Evolutionary conservation across 2,113 vertebrate species (phyloP), one percentile per base, ranked within the genome.

Genomic region (Cephalopterus ornatus): DNA sequence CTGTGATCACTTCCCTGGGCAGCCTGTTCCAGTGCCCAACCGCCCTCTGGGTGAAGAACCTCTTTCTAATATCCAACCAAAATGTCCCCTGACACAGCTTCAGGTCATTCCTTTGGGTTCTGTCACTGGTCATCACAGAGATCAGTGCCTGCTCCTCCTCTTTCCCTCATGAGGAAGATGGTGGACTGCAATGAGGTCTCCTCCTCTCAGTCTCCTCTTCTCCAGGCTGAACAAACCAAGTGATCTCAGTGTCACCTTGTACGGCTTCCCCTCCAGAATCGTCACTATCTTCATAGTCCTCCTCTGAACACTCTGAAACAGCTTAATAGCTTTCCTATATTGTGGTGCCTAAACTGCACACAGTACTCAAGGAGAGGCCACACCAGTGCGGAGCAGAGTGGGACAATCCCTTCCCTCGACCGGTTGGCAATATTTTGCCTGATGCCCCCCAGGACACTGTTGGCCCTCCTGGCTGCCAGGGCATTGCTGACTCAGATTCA

Each of bases 371-470:
- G 56, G 8, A 55, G 49, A 79, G 66, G 49, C 56, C 0, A 1
- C 14, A 12, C n/a, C 65, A 71, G 56, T 0, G 5, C 32, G 58
- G 42, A 65, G 67, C 35, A 56, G 85, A 65, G 58, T 3, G 0
- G 58, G 58, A 88, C 68, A 74, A 66, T 37, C 52, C 12, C 50
- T 23, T 46, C 27, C 61, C 59, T 73, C 30, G 33, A 8, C 68
- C 0, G 0, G 50, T 42, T 80, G 75, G 41, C 0, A 1, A 42
- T 73, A 58, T 42, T 80, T 32, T 7, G 49, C 50, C 75, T 80
- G 76, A 35, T 80, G 49, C 0, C 11, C 32, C 47, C 56, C 32
- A 32, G 76, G 67, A 23, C 35, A 73, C 2, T 5, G 10, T 2
- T 80, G 76, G 32, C 42, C 1, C 68, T 81, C 37, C 68, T 89